A percentile compares a stretch with the other conserved stretches of the same genome.
These are phyloP conservation scores for Triops longicaudatus DNA, from an alignment of 1,140 invertebrate genomes.

Conservation along the genomic window DNA sequence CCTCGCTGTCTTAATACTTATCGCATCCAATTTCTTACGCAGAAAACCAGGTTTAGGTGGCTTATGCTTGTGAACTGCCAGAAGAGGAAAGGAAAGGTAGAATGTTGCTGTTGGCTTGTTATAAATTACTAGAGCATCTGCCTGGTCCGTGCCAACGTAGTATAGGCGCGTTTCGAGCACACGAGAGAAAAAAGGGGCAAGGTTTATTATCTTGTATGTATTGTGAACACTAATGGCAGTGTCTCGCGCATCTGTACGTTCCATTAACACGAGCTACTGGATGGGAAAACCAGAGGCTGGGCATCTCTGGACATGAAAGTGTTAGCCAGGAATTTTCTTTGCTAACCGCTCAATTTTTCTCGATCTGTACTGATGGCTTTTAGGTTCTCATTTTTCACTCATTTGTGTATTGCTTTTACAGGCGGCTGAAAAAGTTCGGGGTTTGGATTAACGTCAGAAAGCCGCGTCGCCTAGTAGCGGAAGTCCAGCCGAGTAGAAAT, in stretches of 20 bases:
- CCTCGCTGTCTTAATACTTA: background rate
- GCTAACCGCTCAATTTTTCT: background rate
- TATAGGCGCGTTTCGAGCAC: background rate
- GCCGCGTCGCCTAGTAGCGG: background rate
- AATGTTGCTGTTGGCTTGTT: background rate
- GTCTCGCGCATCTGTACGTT: background rate
- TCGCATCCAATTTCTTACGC: background rate
- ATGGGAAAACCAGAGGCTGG: background rate
- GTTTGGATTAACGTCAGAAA: background rate
- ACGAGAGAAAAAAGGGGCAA: background rate
- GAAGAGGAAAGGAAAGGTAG: background rate
- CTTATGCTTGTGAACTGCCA: background rate
- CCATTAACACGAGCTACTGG: background rate
- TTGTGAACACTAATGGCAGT: slow-evolving; percentile 4
- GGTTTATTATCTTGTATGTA: slow-evolving; percentile 8
- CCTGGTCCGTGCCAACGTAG: background rate
- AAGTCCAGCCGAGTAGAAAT: background rate
- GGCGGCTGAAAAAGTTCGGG: background rate
- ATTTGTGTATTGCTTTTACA: background rate
- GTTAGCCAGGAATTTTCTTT: background rate
- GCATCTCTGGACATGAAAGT: background rate
- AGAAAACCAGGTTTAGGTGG: background rate
- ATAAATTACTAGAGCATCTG: slow-evolving; percentile 10
- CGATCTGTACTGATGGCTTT: background rate
- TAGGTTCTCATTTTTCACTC: background rate